These are phyloP conservation scores for Thaumatotibia leucotreta DNA, from an alignment of 1,140 invertebrate genomes.

Conservation along the genomic window DNA sequence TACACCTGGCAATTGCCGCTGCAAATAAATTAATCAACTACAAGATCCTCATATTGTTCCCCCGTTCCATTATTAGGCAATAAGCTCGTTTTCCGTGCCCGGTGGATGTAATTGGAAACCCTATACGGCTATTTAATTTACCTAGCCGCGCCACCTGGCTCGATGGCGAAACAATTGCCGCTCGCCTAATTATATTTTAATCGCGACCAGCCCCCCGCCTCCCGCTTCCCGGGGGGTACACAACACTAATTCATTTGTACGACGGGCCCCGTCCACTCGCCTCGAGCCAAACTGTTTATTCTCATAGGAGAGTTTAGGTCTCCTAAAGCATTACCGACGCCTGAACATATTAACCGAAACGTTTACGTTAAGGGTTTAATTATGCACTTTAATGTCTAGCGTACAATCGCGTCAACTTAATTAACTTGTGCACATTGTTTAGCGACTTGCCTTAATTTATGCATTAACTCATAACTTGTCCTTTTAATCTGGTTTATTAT, in stretches of 20 bases:
- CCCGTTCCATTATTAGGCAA: conserved; percentile 60
- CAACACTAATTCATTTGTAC: conserved; percentile 69
- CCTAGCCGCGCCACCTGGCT: conserved; percentile 64
- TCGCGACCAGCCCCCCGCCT: conserved; percentile 54
- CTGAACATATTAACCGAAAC: conserved; percentile 70
- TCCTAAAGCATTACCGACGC: conserved; percentile 67
- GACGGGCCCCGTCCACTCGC: conserved; percentile 46
- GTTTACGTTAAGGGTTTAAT: conserved; percentile 71
- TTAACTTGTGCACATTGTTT: conserved; percentile 62
- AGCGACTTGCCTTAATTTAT: conserved; percentile 57
- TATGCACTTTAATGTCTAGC: conserved; percentile 58
- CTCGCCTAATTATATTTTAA: conserved; percentile 75
- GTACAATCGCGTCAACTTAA: conserved; percentile 63
- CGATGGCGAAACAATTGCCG: conserved; percentile 71
- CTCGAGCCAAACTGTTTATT: conserved; percentile 60
- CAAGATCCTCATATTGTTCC: conserved; percentile 48
- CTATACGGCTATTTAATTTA: conserved; percentile 69
- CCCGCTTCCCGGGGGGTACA: conserved; percentile 14
- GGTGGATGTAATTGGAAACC: conserved; percentile 61
- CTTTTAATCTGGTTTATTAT: conserved; percentile 42
- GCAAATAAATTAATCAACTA: conserved; percentile 52
- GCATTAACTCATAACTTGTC: conserved; percentile 36
- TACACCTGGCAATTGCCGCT: neutral
- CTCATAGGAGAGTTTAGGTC: conserved; percentile 74
- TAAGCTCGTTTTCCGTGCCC: conserved; percentile 49